Conservation (phyloP, 2,888 invertebrate species). For the Tortricodes alternella region DNA sequence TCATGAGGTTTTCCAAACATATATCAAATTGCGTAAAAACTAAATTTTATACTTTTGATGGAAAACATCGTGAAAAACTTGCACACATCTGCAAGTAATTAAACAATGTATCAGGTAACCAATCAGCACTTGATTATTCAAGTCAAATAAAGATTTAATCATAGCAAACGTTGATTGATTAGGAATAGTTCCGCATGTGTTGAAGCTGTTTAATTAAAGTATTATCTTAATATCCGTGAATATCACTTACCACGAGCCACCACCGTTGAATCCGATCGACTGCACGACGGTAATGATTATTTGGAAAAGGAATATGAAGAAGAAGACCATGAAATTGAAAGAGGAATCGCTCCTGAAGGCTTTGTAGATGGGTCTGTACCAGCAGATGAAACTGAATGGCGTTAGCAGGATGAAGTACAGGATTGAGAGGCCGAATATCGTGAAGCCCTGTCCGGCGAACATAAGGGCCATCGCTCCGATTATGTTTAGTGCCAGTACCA, state of each 20-base stretch:
- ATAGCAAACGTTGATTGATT: too few species aligned
- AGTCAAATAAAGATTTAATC: too few species aligned
- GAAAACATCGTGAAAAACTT: too few species aligned
- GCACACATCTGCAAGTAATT: neutral
- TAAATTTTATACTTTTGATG: too few species aligned
- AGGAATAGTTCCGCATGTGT: too few species aligned
- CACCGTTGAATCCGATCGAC: slow-evolving; percentile 91
- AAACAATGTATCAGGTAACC: neutral
- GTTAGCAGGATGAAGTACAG: slow-evolving; percentile 95
- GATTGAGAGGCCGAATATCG: slow-evolving; percentile 93
- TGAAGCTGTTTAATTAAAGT: too few species aligned
- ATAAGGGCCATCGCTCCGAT: slow-evolving; percentile 92
- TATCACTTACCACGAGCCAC: slow-evolving; percentile 92
- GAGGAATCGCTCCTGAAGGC: slow-evolving; percentile 99
- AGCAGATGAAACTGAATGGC: slow-evolving; percentile 98
- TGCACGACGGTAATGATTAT: slow-evolving; percentile 94
- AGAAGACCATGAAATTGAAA: slow-evolving; percentile 99
- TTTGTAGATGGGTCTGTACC: slow-evolving; percentile 99
- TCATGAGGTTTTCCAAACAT: too few species aligned
- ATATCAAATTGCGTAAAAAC: too few species aligned
- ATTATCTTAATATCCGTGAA: slow-evolving; percentile 11
- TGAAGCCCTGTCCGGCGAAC: slow-evolving; percentile 83
- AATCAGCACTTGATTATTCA: too few species aligned
- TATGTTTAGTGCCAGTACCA: slow-evolving; percentile 92
- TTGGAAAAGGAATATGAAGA: slow-evolving; percentile 99